Evolutionary conservation across 2,113 vertebrate genomes (phyloP).

Genomic region (Thamnophis sirtalis): DNA sequence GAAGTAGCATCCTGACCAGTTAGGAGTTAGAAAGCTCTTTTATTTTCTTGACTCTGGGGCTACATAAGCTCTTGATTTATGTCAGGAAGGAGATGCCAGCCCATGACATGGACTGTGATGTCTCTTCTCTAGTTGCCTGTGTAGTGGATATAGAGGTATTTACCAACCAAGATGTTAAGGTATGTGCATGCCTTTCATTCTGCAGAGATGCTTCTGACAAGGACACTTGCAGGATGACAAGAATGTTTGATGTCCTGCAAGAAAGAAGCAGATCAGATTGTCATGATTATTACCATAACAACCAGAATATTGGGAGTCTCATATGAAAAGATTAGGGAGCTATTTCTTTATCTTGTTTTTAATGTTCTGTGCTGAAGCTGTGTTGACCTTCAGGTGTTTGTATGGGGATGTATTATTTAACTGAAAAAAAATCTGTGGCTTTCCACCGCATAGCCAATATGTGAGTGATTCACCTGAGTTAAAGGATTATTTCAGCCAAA

Average conservation of each 20-base stretch:
- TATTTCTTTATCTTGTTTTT: conserved; percentile 12
- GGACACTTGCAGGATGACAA: conserved; percentile 50
- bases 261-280: conserved; percentile 32
- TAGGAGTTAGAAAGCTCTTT: not conserved
- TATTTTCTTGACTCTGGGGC: conserved; percentile 39
- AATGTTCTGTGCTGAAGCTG: not conserved
- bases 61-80: conserved; percentile 48
- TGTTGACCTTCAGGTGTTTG: not conserved
- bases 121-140: conserved; percentile 81
- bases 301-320: conserved; percentile 21
- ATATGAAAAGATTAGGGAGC: conserved; percentile 34
- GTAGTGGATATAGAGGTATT: conserved; percentile 82
- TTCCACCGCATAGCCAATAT: conserved; percentile 10
- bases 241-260: conserved; percentile 34
- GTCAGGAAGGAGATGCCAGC: conserved; percentile 75
- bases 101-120: conserved; percentile 80
- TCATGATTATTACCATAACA: conserved; percentile 33
- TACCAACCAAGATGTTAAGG: conserved; percentile 79
- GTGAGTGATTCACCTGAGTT: not conserved
- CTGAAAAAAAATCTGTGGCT: not conserved
- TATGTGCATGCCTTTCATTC: conserved; percentile 61
- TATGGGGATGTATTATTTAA: not conserved
- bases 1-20: conserved; percentile 33
- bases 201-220: conserved; percentile 36
- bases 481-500: conserved; percentile 42